phyloP scores from a whole-genome alignment of 1,140 invertebrate species.

The Ooceraea biroi region DNA sequence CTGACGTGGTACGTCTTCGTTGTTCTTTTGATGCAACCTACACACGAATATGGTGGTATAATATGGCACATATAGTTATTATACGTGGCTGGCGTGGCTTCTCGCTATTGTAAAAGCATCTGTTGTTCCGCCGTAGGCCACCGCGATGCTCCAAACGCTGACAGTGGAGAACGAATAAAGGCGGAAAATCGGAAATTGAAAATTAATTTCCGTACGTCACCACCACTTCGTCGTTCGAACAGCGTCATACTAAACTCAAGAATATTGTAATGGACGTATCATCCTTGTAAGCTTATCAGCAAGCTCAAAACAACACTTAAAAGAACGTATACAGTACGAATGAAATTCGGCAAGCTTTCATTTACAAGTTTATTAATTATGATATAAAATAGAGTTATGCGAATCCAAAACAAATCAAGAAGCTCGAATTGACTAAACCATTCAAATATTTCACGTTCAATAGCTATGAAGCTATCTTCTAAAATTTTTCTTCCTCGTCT shows the following conservation, averaged over 20 bases:
- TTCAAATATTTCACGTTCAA: neutral
- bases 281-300: neutral
- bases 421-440: neutral
- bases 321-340: neutral
- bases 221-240: neutral
- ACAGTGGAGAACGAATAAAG: conserved; percentile 35
- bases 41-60: conserved; percentile 35
- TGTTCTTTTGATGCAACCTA: conserved; percentile 43
- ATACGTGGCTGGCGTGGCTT: conserved; percentile 55
- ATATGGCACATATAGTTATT: conserved; percentile 54
- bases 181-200: conserved; percentile 75
- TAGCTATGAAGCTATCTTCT: neutral
- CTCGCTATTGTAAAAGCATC: conserved; percentile 75
- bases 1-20: conserved; percentile 9
- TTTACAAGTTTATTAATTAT: neutral
- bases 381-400: no score
- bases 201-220: conserved; percentile 67
- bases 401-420: neutral
- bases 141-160: conserved; percentile 18
- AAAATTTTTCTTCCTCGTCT: neutral
- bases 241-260: neutral
- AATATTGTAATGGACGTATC: conserved; percentile 22
- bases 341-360: neutral
- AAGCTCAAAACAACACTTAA: neutral
- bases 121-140: conserved; percentile 63